Evolutionary conservation across 2,113 vertebrate genomes (phyloP).

Genomic region (Notechis scutatus): DNA sequence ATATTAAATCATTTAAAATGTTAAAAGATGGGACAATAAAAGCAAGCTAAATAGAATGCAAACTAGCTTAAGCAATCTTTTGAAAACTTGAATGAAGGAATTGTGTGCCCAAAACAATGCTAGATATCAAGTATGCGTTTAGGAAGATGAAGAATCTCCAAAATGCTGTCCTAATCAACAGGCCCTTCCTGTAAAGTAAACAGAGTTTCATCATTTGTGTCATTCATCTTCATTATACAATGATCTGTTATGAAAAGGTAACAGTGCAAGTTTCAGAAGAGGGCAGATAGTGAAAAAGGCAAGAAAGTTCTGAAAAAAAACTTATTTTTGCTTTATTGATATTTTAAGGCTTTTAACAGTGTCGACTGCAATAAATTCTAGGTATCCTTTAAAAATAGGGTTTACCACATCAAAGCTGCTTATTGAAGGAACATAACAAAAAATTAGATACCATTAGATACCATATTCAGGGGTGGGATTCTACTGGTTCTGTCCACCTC

Average conservation of each 20-base stretch:
- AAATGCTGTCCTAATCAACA: not conserved
- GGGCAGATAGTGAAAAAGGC: not conserved
- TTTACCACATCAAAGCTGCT: not conserved
- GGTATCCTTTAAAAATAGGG: not conserved
- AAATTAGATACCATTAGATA: too few species aligned
- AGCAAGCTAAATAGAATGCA: not conserved
- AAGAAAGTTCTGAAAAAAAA: not conserved
- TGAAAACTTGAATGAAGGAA: not conserved
- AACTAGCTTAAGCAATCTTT: not conserved
- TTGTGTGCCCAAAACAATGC: not conserved
- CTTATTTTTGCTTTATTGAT: not conserved
- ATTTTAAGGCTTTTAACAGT: not conserved
- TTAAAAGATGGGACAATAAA: not conserved
- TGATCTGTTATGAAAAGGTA: not conserved
- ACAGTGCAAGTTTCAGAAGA: not conserved
- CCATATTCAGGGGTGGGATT: too few species aligned
- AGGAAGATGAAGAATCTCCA: not conserved
- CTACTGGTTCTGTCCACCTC: too few species aligned
- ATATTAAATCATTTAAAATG: not conserved
- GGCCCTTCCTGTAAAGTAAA: too few species aligned
- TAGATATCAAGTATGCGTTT: not conserved
- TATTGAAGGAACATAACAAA: too few species aligned
- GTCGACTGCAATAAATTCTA: not conserved
- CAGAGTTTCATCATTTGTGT: not conserved
- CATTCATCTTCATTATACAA: not conserved